Evolutionary conservation across 1,140 invertebrate genomes (phyloP).

Genomic region (Gyrodactylus salaris): DNA sequence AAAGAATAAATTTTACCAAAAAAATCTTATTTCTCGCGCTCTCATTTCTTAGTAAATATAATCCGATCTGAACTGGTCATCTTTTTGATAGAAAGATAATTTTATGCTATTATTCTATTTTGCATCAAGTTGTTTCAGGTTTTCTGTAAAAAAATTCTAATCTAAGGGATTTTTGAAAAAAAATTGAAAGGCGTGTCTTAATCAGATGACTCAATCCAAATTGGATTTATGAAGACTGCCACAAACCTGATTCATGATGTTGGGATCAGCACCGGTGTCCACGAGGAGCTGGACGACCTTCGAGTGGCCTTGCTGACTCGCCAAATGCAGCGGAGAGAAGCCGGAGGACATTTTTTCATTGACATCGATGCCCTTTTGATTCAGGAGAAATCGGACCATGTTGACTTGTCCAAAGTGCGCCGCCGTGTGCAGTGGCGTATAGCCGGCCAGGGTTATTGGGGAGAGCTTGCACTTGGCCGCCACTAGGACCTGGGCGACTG

Average conservation of each 20-base stretch:
- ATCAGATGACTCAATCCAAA: too few relatives aligned
- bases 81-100: too few relatives aligned
- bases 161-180: too few relatives aligned
- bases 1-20: too few relatives aligned
- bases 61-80: too few relatives aligned
- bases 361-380: constrained; percentile 25
- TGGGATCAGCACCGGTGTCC: constrained; percentile 7
- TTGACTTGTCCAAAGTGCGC: constrained; percentile 58
- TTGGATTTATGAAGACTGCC: too few relatives aligned
- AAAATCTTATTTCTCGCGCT: too few relatives aligned
- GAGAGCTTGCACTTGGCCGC: neutral
- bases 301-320: constrained; percentile 15
- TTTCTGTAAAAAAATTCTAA: too few relatives aligned
- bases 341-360: constrained; percentile 41
- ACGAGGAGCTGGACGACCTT: constrained; percentile 8
- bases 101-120: too few relatives aligned
- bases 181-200: too few relatives aligned
- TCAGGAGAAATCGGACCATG: constrained; percentile 76
- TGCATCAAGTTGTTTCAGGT: too few relatives aligned
- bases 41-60: too few relatives aligned
- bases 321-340: constrained; percentile 72
- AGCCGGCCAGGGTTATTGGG: constrained; percentile 29
- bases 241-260: constrained; percentile 4
- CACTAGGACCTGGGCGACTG: constrained; percentile 1
- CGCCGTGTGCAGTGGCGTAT: constrained; percentile 86